Evolutionary conservation across 2,888 invertebrate genomes (phyloP).

Genomic region (Halocaridina rubra): DNA sequence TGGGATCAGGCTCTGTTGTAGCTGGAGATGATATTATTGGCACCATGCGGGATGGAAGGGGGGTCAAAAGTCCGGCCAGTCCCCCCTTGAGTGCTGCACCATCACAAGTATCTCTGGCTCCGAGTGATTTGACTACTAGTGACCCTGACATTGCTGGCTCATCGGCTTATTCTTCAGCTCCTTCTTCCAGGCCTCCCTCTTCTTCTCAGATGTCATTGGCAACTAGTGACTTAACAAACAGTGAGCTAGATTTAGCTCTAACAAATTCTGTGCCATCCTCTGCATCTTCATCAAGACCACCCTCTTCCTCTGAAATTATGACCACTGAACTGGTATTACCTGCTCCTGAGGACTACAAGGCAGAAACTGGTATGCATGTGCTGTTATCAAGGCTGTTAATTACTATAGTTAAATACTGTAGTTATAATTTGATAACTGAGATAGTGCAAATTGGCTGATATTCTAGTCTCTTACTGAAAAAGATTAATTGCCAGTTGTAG

Average conservation of each 20-base stretch:
- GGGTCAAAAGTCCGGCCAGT: conserved; percentile 19
- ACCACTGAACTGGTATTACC: conserved; percentile 29
- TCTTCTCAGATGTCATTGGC: conserved; percentile 26
- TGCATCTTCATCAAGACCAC: conserved; percentile 7
- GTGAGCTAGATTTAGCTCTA: conserved; percentile 30
- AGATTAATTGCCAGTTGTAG: too few species aligned
- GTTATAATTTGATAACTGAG: too few species aligned
- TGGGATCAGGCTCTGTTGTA: conserved; percentile 18
- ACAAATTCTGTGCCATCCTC: conserved; percentile 2
- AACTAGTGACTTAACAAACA: conserved; percentile 22
- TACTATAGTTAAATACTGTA: too few species aligned
- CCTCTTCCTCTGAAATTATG: conserved; percentile 19
- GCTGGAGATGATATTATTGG: background rate
- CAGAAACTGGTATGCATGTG: conserved; percentile 38
- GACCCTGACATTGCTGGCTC: conserved; percentile 50
- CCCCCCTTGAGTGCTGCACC: conserved; percentile 55
- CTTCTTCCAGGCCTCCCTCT: conserved; percentile 38
- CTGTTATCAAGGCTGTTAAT: too few species aligned
- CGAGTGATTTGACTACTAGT: conserved; percentile 53
- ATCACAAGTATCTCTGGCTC: conserved; percentile 45
- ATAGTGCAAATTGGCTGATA: too few species aligned
- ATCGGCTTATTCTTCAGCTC: conserved; percentile 33
- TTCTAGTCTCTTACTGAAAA: too few species aligned
- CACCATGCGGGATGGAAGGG: background rate
- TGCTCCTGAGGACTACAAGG: conserved; percentile 40